phyloP scores from a whole-genome alignment of 2,113 vertebrate genomes.

The Chitala chitala region DNA sequence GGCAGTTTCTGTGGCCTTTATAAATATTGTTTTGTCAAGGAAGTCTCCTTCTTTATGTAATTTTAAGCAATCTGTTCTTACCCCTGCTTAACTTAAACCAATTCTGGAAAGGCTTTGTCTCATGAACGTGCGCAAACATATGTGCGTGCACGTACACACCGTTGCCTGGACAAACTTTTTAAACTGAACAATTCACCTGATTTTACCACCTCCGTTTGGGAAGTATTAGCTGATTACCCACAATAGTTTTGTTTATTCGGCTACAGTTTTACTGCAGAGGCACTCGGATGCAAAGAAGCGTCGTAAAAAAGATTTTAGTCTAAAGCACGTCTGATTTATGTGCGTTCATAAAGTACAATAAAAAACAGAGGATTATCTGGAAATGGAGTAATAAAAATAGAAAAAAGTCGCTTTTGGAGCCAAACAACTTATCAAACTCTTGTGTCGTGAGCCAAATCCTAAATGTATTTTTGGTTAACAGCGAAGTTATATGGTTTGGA shows the following conservation, averaged over 20 bases:
- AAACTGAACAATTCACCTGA: neutral
- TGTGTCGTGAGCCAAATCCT: conserved; percentile 20
- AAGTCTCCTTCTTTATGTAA: no score
- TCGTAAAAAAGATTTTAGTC: conserved; percentile 36
- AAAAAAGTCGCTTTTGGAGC: conserved; percentile 12
- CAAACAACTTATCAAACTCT: conserved; percentile 24
- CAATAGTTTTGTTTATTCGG: no score
- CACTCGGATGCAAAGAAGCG: conserved; percentile 18
- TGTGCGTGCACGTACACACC: neutral
- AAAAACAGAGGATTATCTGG: conserved; percentile 25
- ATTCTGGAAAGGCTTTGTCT: no score
- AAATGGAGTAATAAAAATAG: conserved; percentile 32
- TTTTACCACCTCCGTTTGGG: no score
- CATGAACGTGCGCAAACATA: neutral
- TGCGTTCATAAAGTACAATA: conserved; percentile 21
- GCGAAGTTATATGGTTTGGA: neutral
- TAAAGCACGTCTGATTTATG: conserved; percentile 38
- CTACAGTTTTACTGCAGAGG: no score
- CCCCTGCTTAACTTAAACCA: no score
- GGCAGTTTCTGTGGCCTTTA: no score
- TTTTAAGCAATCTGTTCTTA: no score
- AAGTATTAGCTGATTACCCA: neutral
- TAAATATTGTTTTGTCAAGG: no score
- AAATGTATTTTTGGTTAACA: conserved; percentile 17
- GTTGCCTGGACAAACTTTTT: neutral